A percentile compares a stretch with the other conserved stretches of the same genome.
Evolutionary conservation across 1,140 invertebrate genomes (phyloP).

Genomic region (Euura saliciscinereae): DNA sequence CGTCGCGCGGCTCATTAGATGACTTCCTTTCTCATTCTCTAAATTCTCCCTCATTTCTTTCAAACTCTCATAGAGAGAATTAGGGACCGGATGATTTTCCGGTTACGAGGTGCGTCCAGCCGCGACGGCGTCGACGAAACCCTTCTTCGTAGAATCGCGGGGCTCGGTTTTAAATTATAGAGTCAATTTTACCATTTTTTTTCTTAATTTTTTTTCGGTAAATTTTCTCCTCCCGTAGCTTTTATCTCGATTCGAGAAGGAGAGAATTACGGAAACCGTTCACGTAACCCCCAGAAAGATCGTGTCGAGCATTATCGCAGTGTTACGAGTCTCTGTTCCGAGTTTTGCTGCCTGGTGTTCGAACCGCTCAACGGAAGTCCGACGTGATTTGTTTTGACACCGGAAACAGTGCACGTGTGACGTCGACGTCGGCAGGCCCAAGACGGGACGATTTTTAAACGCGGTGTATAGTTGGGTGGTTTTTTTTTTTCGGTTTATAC

Average conservation of each 20-base stretch:
- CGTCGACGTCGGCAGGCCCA: slow-evolving; percentile 1
- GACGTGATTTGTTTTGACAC: slow-evolving; percentile 23
- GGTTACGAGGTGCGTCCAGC: neutral
- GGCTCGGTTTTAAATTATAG: too few species aligned
- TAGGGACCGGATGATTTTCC: neutral
- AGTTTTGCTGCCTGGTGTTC: neutral
- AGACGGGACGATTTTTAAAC: too few species aligned
- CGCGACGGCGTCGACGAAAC: neutral
- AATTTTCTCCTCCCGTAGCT: neutral
- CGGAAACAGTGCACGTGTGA: slow-evolving; percentile 24
- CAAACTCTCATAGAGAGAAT: neutral
- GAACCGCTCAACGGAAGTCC: slow-evolving; percentile 21
- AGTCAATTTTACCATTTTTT: too few species aligned
- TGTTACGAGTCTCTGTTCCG: too few species aligned
- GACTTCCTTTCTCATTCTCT: slow-evolving; percentile 19
- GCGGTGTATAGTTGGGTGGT: too few species aligned
- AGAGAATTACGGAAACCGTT: neutral
- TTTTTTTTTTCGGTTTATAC: too few species aligned
- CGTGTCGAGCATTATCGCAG: too few species aligned
- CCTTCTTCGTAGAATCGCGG: neutral
- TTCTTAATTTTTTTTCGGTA: too few species aligned
- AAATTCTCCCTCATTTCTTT: neutral
- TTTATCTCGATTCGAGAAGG: neutral
- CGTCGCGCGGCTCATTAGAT: slow-evolving; percentile 23
- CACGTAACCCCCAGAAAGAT: neutral